Conservation (phyloP, 2,888 invertebrate species). For the Ophion ellenae region DNA sequence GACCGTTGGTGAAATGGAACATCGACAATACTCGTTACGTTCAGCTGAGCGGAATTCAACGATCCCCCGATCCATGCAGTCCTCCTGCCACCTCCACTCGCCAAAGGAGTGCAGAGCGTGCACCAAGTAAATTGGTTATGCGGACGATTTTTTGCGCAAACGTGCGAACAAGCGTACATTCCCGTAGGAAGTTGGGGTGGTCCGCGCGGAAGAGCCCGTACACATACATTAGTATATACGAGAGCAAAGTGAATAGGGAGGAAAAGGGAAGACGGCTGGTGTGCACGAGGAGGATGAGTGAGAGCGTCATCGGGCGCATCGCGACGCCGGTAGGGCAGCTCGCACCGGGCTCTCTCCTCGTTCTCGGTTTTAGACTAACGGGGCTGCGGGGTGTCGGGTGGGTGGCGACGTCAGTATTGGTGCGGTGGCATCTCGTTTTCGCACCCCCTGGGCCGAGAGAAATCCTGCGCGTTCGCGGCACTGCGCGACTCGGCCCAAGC, state of each 20-base stretch:
- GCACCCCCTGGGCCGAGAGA: constrained; percentile 43
- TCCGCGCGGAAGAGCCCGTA: not conserved
- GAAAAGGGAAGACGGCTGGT: not conserved
- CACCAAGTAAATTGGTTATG: too few species aligned
- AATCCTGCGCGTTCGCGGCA: constrained; percentile 75
- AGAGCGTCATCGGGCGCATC: constrained; percentile 62
- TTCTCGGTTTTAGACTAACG: constrained; percentile 9
- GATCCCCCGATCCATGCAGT: too few species aligned
- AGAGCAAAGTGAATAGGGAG: constrained; percentile 10
- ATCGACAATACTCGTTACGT: too few species aligned
- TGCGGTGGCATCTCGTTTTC: constrained; percentile 24
- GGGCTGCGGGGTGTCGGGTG: not conserved
- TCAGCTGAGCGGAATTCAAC: too few species aligned
- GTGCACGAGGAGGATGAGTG: constrained; percentile 19
- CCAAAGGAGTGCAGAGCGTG: too few species aligned
- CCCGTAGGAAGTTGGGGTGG: too few species aligned
- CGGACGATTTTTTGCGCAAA: too few species aligned
- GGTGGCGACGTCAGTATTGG: constrained; percentile 2
- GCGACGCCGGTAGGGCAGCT: constrained; percentile 60
- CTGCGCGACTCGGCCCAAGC: constrained; percentile 79
- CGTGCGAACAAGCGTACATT: too few species aligned
- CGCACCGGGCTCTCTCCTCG: constrained; percentile 30
- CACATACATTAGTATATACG: not conserved
- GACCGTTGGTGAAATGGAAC: too few species aligned
- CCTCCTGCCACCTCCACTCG: too few species aligned